Percentiles rank a stretch among this genome's conserved stretches.
These are phyloP conservation scores for Dryas iulia DNA, from an alignment of 1,140 invertebrate species.

Conservation along the genomic window DNA sequence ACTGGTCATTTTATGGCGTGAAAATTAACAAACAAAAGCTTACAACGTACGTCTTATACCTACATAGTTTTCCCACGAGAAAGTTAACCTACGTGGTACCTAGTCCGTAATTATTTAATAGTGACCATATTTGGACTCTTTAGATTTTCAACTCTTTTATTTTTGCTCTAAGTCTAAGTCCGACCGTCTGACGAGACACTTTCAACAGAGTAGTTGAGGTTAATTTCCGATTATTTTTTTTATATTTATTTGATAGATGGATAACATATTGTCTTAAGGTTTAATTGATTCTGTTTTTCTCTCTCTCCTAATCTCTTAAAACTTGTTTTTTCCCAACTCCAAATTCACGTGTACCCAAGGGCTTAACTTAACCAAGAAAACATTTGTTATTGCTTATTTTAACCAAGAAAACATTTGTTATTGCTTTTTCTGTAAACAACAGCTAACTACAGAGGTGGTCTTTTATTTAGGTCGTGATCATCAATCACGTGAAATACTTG, in stretches of 20 bases:
- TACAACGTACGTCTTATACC: neutral
- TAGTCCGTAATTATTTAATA: neutral
- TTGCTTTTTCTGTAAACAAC: too few relatives aligned
- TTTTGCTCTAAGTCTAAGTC: too few relatives aligned
- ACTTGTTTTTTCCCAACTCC: too few relatives aligned
- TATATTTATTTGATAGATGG: neutral
- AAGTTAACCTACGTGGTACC: neutral
- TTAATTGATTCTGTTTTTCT: too few relatives aligned
- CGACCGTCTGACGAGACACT: too few relatives aligned
- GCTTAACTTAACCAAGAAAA: neutral
- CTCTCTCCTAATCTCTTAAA: too few relatives aligned
- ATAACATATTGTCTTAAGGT: neutral
- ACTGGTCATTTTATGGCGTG: neutral
- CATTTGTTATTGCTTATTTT: too few relatives aligned
- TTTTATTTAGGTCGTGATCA: neutral
- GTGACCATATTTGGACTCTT: neutral
- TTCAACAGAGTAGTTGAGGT: too few relatives aligned
- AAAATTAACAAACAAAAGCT: neutral
- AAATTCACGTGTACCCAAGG: too few relatives aligned
- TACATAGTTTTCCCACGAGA: neutral
- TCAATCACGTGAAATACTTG: neutral
- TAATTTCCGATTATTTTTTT: neutral
- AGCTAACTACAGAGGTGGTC: neutral
- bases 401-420: too few relatives aligned
- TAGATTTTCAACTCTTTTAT: neutral